Evolutionary conservation across 1,140 invertebrate species (phyloP), one percentile per base, ranked within the genome.

Genomic region (Rhopalosiphum maidis): DNA sequence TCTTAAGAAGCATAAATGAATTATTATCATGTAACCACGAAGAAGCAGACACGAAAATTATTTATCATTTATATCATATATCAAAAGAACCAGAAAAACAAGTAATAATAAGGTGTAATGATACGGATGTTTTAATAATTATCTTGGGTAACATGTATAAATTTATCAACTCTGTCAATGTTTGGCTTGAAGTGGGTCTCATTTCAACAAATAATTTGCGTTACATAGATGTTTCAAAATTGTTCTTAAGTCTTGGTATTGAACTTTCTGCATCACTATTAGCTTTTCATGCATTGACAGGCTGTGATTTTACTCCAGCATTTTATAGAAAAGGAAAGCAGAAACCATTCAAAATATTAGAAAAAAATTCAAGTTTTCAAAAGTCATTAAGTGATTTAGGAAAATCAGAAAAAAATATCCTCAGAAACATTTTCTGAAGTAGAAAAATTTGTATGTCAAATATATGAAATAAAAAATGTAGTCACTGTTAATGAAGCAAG

Each of bases 251-350:
- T 77, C 68, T 77, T 77, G 68, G 68, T 77, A n/a, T 77, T 77
- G 68, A 77, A 30, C 68, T 77, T 77, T 77, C 30, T 35, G 15
- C 68, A 77, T 77, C 68, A 77, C 30, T 77, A 77, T 18, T 18
- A 77, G n/a, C 68, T 83, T 83, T 83, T 83, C 77, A 83, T 83
- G 77, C 77, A 83, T 41, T 83, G 21, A 83, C n/a, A 37, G 77
- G 77, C 77, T 77, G 35, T 37, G 35, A 83, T 83, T 83, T 83
- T 83, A 83, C 35, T 83, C 35, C 77, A 37, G n/a, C 77, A 83
- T 83, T 83, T 83, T 83, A 83, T 41, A 83, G 77, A 37, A 83
- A 83, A 37, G 35, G 35, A 83, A 83, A 83, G 18, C 77, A 83
- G 35, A 83, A 35, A 11, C 68, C 30, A n/a, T 77, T n/a, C 30